phyloP scores from a whole-genome alignment of 2,797 vertebrate genomes.

The Tarsius wallacei region DNA sequence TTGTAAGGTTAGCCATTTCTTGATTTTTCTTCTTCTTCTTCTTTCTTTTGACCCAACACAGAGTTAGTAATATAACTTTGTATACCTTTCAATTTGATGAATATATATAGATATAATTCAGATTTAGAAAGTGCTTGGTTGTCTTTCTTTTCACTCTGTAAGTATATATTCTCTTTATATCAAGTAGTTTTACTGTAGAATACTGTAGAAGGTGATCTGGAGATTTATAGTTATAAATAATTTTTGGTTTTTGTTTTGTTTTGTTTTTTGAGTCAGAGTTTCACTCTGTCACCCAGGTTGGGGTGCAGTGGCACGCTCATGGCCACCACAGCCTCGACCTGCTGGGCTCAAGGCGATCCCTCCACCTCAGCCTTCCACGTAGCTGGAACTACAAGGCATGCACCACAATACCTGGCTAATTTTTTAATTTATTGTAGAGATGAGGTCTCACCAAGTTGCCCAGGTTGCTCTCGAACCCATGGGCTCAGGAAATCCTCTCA shows the following conservation, averaged over 20 bases:
- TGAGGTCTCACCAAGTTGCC: too few species aligned
- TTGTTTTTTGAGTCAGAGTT: too few species aligned
- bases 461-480: too few species aligned
- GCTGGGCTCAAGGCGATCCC: too few species aligned
- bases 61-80: constrained; percentile 14
- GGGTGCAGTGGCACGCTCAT: too few species aligned
- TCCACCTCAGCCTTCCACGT: too few species aligned
- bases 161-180: background rate
- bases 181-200: constrained; percentile 54
- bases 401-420: too few species aligned
- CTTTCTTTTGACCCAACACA: background rate
- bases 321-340: too few species aligned
- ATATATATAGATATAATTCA: background rate
- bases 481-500: too few species aligned
- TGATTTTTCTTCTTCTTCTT: background rate
- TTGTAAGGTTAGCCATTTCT: constrained; percentile 16
- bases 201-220: constrained; percentile 35
- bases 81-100: constrained; percentile 40
- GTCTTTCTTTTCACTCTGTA: constrained; percentile 36
- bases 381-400: too few species aligned
- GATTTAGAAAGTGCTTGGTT: background rate
- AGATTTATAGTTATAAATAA: constrained; percentile 20
- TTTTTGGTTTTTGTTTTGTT: constrained; percentile 37
- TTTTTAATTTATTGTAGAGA: too few species aligned
- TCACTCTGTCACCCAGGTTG: too few species aligned